These are phyloP conservation scores for Ceratina japonica DNA, from an alignment of 1,140 invertebrate species.

Conservation along the genomic window DNA sequence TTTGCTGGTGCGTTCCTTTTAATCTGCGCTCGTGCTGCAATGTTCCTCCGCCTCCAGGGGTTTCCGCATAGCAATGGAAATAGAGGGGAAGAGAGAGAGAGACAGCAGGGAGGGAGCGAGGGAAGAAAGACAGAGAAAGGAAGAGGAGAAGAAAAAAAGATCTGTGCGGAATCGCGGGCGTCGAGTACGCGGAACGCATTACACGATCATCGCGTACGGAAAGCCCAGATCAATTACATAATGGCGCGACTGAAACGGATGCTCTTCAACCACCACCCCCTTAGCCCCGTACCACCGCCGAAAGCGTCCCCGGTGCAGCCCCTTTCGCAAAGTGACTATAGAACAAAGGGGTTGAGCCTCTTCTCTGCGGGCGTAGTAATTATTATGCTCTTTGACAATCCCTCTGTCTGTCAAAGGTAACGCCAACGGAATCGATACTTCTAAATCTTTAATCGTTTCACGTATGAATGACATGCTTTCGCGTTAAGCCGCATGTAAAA, in stretches of 20 bases:
- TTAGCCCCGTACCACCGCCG: conserved; percentile 16
- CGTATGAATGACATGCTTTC: conserved; percentile 52
- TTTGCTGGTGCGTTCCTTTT: conserved; percentile 38
- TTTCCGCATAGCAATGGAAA: conserved; percentile 10
- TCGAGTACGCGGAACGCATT: conserved; percentile 66
- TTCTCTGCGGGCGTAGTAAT: conserved; percentile 78
- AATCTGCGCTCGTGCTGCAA: conserved; percentile 21
- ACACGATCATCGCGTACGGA: conserved; percentile 70
- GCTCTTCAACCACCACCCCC: conserved; percentile 66
- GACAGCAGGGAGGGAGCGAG: neutral
- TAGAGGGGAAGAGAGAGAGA: neutral
- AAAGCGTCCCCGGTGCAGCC: conserved; percentile 53
- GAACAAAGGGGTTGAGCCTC: conserved; percentile 78
- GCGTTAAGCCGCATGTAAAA: conserved; percentile 38
- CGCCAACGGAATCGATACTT: conserved; percentile 73
- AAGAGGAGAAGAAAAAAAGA: neutral
- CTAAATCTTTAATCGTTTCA: conserved; percentile 73
- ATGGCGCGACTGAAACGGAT: conserved; percentile 75
- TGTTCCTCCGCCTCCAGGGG: conserved; percentile 25
- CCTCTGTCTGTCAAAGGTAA: conserved; percentile 74
- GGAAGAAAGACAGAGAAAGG: neutral
- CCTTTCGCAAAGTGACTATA: conserved; percentile 77
- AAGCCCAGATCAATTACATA: conserved; percentile 76
- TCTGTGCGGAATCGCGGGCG: conserved; percentile 43
- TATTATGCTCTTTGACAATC: conserved; percentile 79